Evolutionary conservation across 2,113 vertebrate species (phyloP).

Genomic region (Caracal caracal): DNA sequence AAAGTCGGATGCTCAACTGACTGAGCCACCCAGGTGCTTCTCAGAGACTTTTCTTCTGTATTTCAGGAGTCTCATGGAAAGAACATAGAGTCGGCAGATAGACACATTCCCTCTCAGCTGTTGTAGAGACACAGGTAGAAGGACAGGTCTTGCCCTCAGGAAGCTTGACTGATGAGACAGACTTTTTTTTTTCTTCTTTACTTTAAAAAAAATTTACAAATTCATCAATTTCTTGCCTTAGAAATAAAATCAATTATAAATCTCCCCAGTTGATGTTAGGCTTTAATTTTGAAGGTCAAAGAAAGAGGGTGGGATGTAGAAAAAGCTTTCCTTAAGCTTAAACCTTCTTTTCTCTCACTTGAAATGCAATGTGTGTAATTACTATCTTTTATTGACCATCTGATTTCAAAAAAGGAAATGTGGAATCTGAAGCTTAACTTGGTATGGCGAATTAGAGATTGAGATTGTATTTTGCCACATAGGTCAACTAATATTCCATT

Average conservation of each 20-base stretch:
- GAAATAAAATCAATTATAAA: background rate
- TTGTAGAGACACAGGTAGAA: background rate
- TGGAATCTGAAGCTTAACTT: background rate
- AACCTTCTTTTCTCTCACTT: background rate
- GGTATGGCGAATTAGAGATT: background rate
- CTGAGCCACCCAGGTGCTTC: too few species aligned
- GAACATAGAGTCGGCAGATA: background rate
- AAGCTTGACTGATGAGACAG: background rate
- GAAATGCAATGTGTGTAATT: background rate
- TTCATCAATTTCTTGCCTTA: background rate
- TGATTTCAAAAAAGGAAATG: background rate
- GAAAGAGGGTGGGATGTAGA: background rate
- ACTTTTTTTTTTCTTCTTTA: background rate
- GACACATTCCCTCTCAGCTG: background rate
- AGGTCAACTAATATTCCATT: background rate
- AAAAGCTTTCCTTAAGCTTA: background rate
- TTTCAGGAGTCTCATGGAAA: background rate
- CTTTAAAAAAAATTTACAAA: background rate
- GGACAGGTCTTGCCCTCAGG: background rate
- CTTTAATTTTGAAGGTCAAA: background rate
- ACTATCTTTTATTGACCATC: background rate
- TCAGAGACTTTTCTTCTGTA: background rate
- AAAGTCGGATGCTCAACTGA: too few species aligned
- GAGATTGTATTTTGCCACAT: background rate
- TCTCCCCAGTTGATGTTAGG: background rate